Conservation (phyloP, 2,113 vertebrate species). For the Megaceryle maxima region DNA sequence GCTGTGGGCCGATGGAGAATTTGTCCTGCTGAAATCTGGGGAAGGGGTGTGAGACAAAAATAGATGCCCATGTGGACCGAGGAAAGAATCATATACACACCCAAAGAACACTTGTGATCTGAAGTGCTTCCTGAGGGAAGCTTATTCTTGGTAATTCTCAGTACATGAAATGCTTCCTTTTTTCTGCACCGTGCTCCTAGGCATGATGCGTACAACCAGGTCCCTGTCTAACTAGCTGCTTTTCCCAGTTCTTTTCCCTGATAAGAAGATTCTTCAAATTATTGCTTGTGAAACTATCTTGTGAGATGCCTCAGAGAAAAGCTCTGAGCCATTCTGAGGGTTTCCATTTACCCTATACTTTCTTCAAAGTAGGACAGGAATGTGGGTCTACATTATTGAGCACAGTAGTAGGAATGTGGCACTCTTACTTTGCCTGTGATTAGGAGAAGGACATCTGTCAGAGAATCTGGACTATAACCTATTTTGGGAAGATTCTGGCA, state of each 20-base stretch:
- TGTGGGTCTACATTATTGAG: fast-evolving
- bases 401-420: not conserved
- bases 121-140: not conserved
- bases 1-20: not conserved
- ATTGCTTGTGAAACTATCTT: not conserved
- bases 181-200: not conserved
- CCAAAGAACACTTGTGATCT: not conserved
- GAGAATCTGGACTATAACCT: not conserved
- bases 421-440: not conserved
- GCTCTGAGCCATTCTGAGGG: not conserved
- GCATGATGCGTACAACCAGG: not conserved
- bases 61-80: not conserved
- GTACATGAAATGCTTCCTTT: not conserved
- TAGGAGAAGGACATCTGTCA: not conserved
- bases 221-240: not conserved
- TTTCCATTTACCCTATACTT: not conserved
- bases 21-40: not conserved
- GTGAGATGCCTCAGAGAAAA: not conserved
- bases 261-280: not conserved
- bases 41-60: not conserved
- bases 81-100: not conserved
- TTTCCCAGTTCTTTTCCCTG: not conserved
- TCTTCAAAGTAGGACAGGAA: not conserved
- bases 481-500: not conserved
- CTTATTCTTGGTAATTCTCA: not conserved